A percentile compares a stretch with the other conserved stretches of the same genome.
These are phyloP conservation scores for Bujurquina vittata DNA, from an alignment of 2,113 vertebrate species.

Conservation along the genomic window DNA sequence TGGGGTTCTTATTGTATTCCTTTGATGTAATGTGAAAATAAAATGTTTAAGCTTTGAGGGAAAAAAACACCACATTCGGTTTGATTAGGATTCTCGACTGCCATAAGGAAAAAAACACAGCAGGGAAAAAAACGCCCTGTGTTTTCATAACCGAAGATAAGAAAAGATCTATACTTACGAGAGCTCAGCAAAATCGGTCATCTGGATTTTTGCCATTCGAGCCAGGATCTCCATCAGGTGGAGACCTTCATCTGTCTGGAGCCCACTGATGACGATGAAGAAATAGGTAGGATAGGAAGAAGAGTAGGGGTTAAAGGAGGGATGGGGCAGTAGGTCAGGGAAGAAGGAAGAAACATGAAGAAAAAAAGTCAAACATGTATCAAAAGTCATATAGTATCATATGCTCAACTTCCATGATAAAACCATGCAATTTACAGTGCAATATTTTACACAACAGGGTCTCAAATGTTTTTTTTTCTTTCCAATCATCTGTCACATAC, in stretches of 20 bases:
- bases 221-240: slow-evolving; percentile 87
- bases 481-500: not conserved
- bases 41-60: not conserved
- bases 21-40: not conserved
- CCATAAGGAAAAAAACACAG: not conserved
- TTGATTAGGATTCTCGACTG: not conserved
- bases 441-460: not conserved
- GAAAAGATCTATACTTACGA: slow-evolving; percentile 80
- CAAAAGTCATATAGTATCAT: not conserved
- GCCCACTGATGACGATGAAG: slow-evolving; percentile 75
- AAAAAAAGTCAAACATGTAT: not conserved
- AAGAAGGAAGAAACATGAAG: not conserved
- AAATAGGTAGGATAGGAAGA: not conserved
- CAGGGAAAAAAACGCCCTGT: not conserved
- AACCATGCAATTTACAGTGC: not conserved
- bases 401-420: not conserved
- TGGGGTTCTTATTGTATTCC: not conserved
- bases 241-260: slow-evolving; percentile 88
- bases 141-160: not conserved
- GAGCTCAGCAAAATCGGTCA: slow-evolving; percentile 85
- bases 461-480: not conserved
- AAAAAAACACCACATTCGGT: not conserved
- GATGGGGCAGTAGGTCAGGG: not conserved
- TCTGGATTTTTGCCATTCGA: slow-evolving; percentile 84
- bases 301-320: not conserved